Percentiles rank a stretch among this genome's conserved stretches.
These are phyloP conservation scores for Callithrix jacchus DNA, from an alignment of 2,113 vertebrate genomes.

Conservation along the genomic window DNA sequence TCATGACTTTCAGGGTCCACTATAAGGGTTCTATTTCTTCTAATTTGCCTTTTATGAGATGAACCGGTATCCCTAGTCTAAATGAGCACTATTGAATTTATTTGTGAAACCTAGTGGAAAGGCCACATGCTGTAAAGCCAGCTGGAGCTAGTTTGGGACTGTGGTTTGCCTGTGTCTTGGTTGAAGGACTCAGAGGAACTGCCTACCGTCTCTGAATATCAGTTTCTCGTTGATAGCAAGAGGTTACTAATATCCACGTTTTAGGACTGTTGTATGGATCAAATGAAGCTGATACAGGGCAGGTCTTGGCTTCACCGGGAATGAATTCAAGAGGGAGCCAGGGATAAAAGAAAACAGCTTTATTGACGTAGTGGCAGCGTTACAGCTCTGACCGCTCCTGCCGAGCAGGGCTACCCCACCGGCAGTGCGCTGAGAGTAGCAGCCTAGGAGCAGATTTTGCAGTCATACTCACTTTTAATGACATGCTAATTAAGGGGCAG, in stretches of 20 bases:
- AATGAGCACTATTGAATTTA: not conserved
- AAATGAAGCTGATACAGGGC: not conserved
- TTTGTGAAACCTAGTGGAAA: not conserved
- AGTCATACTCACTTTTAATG: too few species aligned
- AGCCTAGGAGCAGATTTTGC: too few species aligned
- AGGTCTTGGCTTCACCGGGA: too few species aligned
- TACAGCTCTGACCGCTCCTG: too few species aligned
- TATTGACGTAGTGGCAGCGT: too few species aligned
- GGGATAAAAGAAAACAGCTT: too few species aligned
- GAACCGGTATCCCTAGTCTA: not conserved
- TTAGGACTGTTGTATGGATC: not conserved
- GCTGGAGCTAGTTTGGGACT: too few species aligned
- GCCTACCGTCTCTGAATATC: not conserved
- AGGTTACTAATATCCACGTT: not conserved
- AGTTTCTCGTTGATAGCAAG: not conserved
- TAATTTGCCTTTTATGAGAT: not conserved
- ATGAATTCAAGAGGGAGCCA: too few species aligned
- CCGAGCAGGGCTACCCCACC: too few species aligned
- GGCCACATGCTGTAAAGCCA: not conserved
- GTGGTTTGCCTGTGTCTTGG: not conserved
- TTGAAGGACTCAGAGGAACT: too few species aligned
- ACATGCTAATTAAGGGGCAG: too few species aligned
- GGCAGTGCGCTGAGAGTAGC: too few species aligned
- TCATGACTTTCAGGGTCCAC: not conserved
- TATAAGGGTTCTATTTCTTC: not conserved